Evolutionary conservation across 2,113 vertebrate genomes (phyloP), one percentile per base, ranked within the genome.

Genomic region (Microtus oregoni): DNA sequence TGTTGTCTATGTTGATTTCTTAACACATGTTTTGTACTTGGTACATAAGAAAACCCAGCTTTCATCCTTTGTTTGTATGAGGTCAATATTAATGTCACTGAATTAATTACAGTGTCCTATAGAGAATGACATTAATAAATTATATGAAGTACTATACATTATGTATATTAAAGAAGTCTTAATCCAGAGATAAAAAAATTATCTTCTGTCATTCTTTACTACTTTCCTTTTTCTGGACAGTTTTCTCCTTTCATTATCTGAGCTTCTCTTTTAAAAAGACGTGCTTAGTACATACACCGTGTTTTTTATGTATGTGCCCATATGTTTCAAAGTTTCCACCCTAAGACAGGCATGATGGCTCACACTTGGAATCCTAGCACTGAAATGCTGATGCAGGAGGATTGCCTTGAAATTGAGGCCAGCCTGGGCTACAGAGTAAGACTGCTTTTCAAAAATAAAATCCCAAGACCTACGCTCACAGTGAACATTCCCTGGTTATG

Each of bases 41-140:
- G 97, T 98, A 98, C 98, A 94, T 86, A 96, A 97, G 97, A 97
- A 93, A 89, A 98, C 35, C 79, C 97, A 96, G 97, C 97, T 98
- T 98, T 97, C 94, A 83, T 98, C 96, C 96, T 98, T 93, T 98
- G 97, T 97, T 91, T 98, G 95, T 98, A 93, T 98, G 98, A 98
- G 97, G 96, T 98, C 98, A 97, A 89, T 97, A 41, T 68, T 97
- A 96, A 98, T 98, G 96, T 98, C 97, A 97, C 95, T 95, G 96
- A 98, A 97, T 98, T 98, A 98, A 98, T 96, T 97, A 65, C 97
- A 98, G 98, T 98, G 94, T 98, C 98, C 97, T 98, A 98, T 97
- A 98, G 98, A 98, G 95, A 98, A 98, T 98, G 97, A 97, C 98
- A 96, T 98, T 97, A 98, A 98, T 97, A 97, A 98, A 98, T 98